Evolutionary conservation across 2,113 vertebrate species (phyloP), one percentile per base, ranked within the genome.

Genomic region (Corythaeola cristata): DNA sequence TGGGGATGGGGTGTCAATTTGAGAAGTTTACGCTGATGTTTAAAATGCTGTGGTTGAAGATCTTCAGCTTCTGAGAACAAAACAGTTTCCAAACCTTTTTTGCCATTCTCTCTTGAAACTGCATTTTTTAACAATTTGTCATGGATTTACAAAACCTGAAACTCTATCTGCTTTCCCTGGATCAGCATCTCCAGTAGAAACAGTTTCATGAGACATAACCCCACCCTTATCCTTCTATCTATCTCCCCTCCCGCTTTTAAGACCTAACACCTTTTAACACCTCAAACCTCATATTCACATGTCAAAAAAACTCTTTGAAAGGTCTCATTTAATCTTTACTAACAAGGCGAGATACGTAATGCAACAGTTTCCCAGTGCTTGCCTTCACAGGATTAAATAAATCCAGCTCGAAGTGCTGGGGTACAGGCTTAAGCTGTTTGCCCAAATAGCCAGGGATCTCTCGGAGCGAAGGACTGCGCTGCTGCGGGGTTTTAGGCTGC

Each of bases 381-480:
- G 73, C 88, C 62, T 93, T 78, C 1, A 7, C 8, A 11, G 85
- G 86, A 72, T 96, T 92, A 95, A 92, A 87, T 72, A 63, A 95
- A 93, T 82, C 58, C 93, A 88, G 69, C 77, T 90, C 47, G 35
- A 87, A 96, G 77, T 94, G 85, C 72, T 88, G 94, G 86, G 44
- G 26, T 86, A 20, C 55, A 69, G 85, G 75, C 89, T 93, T 96
- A 93, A 94, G 94, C 90, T 97, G 89, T 82, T 85, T 89, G 67
- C 82, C 83, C 66, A 74, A 24, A 87, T 73, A 87, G 64, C 66
- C 74, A 39, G 44, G 68, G 64, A 82, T 72, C 37, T 84, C 74
- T 68, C 53, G 3, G 18, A 71, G 49, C 2, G 5, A 41, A n/a
- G 11, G 41, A 3, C 15, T 1, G 6, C 0, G 0, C 56, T 23